Evolutionary conservation across 2,113 vertebrate genomes (phyloP).

Genomic region (Machaerirhynchus nigripectus): DNA sequence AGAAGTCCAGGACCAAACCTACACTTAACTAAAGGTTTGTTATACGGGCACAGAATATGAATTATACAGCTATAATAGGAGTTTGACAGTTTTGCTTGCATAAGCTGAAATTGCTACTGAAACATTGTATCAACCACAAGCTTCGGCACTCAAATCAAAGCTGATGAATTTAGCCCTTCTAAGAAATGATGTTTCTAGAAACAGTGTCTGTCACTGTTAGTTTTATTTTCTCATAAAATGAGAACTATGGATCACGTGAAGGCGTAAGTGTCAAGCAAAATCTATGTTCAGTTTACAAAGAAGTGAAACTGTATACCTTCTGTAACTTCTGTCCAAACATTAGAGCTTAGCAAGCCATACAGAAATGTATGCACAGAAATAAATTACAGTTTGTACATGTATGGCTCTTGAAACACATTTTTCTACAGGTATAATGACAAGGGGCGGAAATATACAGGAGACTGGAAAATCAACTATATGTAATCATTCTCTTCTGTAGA

Average conservation of each 20-base stretch:
- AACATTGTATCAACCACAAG: not conserved
- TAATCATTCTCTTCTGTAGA: not conserved
- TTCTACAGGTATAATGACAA: not conserved
- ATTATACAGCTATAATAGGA: not conserved
- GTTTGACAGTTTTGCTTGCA: not conserved
- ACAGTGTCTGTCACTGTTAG: not conserved
- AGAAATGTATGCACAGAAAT: not conserved
- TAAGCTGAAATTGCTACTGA: not conserved
- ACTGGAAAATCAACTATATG: not conserved
- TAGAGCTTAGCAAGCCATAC: not conserved
- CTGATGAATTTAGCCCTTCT: not conserved
- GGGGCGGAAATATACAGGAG: not conserved
- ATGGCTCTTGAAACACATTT: not conserved
- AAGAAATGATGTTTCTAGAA: not conserved
- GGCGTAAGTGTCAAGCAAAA: not conserved
- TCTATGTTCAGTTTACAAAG: not conserved
- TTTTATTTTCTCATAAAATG: constrained; percentile 3
- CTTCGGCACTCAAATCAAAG: not conserved
- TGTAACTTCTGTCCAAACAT: not conserved
- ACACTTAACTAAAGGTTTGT: not conserved
- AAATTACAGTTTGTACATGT: not conserved
- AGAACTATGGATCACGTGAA: not conserved
- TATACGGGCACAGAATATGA: not conserved
- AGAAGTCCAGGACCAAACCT: not conserved
- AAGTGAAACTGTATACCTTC: not conserved